phyloP scores from a whole-genome alignment of 2,888 invertebrate genomes.

The Didymodactylos carnosus region DNA sequence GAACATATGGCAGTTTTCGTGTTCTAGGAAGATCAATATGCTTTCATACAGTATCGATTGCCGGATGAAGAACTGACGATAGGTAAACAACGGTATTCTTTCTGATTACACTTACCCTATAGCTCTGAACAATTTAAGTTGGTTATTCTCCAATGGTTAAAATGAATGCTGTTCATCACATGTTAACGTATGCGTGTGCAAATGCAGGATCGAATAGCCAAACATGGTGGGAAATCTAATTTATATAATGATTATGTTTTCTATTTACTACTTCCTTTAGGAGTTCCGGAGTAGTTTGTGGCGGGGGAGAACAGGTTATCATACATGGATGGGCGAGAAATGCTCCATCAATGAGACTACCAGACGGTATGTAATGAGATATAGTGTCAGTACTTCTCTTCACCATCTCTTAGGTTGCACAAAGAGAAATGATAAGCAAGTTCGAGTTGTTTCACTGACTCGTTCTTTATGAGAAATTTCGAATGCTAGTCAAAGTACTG shows the following conservation, averaged over 20 bases:
- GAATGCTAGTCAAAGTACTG: too few relatives aligned
- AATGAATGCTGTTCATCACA: slow-evolving; percentile 7
- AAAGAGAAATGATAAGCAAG: neutral
- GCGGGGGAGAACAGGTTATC: neutral
- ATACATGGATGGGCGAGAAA: slow-evolving; percentile 11
- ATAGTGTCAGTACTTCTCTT: neutral
- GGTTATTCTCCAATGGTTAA: neutral
- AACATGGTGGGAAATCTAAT: neutral
- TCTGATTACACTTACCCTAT: too few relatives aligned
- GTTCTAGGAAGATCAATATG: neutral
- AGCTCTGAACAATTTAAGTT: neutral
- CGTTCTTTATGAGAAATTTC: too few relatives aligned
- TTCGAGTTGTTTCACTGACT: too few relatives aligned
- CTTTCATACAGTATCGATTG: neutral
- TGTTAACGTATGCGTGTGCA: slow-evolving; percentile 9
- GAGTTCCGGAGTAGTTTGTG: neutral
- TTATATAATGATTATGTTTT: neutral
- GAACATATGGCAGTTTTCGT: too few relatives aligned
- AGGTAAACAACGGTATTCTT: neutral
- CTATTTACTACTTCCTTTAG: neutral
- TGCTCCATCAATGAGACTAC: slow-evolving; percentile 3
- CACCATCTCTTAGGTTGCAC: neutral
- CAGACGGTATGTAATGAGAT: neutral
- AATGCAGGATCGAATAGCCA: neutral
- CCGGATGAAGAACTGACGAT: neutral